phyloP scores from a whole-genome alignment of 1,140 invertebrate species.

The Bombus confusus region DNA sequence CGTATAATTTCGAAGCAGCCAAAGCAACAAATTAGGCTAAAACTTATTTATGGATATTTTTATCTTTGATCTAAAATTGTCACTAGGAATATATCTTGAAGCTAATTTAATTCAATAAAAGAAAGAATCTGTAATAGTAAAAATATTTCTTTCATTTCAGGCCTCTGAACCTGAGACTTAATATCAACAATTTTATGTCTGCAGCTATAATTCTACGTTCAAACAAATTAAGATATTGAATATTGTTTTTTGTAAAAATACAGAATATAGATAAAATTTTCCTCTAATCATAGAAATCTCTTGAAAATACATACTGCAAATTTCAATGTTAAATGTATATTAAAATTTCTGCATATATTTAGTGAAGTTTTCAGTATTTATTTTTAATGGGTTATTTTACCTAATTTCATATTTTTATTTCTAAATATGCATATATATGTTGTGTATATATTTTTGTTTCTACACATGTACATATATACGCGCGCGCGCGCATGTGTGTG shows the following conservation, averaged over 20 bases:
- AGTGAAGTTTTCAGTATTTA: conserved; percentile 25
- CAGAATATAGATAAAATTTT: conserved; percentile 48
- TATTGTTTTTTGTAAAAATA: conserved; percentile 61
- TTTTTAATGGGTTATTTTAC: conserved; percentile 20
- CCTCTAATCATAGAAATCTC: conserved; percentile 41
- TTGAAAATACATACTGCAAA: conserved; percentile 51
- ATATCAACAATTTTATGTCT: conserved; percentile 70
- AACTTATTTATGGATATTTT: conserved; percentile 55
- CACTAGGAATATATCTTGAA: conserved; percentile 60
- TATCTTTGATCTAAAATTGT: conserved; percentile 61
- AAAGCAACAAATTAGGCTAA: conserved; percentile 60
- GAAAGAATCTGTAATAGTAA: conserved; percentile 60
- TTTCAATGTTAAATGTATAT: conserved; percentile 32
- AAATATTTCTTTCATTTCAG: conserved; percentile 76
- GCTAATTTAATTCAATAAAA: conserved; percentile 62
- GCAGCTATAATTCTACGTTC: conserved; percentile 65
- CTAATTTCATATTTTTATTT: conserved; percentile 22
- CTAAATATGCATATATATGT: conserved; percentile 22
- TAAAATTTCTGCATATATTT: conserved; percentile 11
- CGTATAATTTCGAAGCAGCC: conserved; percentile 55
- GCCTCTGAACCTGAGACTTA: conserved; percentile 80
- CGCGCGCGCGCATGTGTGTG: neutral
- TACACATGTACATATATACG: conserved; percentile 3
- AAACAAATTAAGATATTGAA: conserved; percentile 60
- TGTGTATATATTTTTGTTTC: neutral